phyloP scores from a whole-genome alignment of 1,140 invertebrate species.

The Pseudomyrmex pallidus region DNA sequence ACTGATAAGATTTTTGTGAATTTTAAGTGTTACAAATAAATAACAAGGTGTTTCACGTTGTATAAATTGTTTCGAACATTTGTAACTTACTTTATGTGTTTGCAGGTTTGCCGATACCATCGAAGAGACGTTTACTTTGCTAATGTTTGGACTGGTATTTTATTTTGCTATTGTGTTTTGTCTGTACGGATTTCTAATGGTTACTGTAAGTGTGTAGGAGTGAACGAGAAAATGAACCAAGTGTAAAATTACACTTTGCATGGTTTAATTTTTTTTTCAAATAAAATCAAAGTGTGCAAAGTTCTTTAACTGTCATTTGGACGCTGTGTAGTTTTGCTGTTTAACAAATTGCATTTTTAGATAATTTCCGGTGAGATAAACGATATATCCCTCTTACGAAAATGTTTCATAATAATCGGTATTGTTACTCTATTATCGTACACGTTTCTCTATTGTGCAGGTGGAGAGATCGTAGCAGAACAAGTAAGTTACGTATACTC shows the following conservation, averaged over 20 bases:
- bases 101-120: constrained; percentile 27
- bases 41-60: too few species aligned
- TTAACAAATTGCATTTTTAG: constrained; percentile 30
- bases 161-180: constrained; percentile 33
- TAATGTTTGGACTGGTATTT: constrained; percentile 25
- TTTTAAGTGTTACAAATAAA: not conserved
- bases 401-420: not conserved
- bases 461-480: constrained; percentile 12
- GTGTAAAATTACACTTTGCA: not conserved
- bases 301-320: too few species aligned
- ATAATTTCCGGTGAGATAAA: not conserved
- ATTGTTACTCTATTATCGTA: constrained; percentile 7
- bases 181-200: constrained; percentile 17
- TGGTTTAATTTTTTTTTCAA: not conserved
- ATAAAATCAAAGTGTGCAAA: not conserved
- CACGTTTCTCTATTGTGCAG: constrained; percentile 16
- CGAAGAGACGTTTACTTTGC: constrained; percentile 31
- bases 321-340: not conserved
- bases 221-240: too few species aligned
- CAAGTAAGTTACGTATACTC: constrained; percentile 19
- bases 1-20: constrained; percentile 34
- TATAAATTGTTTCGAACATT: too few species aligned
- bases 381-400: not conserved
- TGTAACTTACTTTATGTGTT: not conserved
- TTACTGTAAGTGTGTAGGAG: constrained; percentile 22